Evolutionary conservation across 2,113 vertebrate species (phyloP).

Genomic region (Cheilinus undulatus): DNA sequence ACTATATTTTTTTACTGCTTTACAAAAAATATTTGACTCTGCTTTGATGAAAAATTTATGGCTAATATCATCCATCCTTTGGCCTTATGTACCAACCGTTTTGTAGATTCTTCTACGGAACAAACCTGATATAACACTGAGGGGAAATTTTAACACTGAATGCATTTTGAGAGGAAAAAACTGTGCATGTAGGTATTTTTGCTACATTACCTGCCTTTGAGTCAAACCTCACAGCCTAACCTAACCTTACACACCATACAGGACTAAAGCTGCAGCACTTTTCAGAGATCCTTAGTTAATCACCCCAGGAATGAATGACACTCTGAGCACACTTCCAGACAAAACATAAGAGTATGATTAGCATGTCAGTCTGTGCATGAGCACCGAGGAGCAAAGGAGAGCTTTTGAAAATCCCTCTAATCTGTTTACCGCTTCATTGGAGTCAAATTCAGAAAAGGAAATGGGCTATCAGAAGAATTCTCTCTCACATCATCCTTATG

Average conservation of each 20-base stretch:
- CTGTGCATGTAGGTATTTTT: no score
- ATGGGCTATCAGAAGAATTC: conserved; percentile 38
- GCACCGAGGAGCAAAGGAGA: conserved; percentile 18
- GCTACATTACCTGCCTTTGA: background rate
- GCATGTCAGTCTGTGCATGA: conserved; percentile 41
- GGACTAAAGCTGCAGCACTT: conserved; percentile 6
- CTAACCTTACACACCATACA: background rate
- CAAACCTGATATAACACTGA: no score
- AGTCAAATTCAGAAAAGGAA: conserved; percentile 32
- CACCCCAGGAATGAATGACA: conserved; percentile 29
- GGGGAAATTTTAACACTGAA: no score
- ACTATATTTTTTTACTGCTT: no score
- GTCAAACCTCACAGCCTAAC: background rate
- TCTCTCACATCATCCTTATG: conserved; percentile 30
- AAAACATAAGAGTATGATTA: conserved; percentile 39
- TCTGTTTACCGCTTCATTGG: conserved; percentile 55
- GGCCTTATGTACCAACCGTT: no score
- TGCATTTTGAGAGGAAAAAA: no score
- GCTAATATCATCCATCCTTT: no score
- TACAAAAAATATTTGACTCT: no score
- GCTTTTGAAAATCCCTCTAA: conserved; percentile 60
- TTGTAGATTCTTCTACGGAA: no score
- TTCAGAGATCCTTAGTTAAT: conserved; percentile 37
- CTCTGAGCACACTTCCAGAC: conserved; percentile 35
- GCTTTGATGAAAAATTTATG: no score